Evolutionary conservation across 1,140 invertebrate species (phyloP).

Genomic region (Zaprionus taronus): DNA sequence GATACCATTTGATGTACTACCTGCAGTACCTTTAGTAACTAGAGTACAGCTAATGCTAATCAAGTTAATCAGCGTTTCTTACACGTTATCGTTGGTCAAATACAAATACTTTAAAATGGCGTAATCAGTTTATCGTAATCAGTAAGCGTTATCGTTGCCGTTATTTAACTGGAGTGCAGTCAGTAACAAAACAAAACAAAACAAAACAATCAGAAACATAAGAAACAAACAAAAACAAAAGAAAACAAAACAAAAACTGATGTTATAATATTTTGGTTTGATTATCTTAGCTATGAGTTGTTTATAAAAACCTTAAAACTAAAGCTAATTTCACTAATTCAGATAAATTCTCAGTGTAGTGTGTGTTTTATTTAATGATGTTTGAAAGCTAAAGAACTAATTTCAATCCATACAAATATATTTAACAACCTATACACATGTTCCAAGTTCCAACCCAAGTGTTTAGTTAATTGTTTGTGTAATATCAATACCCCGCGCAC

Average conservation of each 20-base stretch:
- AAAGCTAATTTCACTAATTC: conserved; percentile 78
- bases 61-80: conserved; percentile 62
- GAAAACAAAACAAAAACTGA: conserved; percentile 4
- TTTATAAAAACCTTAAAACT: conserved; percentile 55
- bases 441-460: conserved; percentile 62
- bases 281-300: conserved; percentile 64
- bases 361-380: conserved; percentile 74
- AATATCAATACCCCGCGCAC: conserved; percentile 62
- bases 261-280: conserved; percentile 55
- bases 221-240: conserved; percentile 1
- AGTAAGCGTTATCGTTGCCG: conserved; percentile 65
- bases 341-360: conserved; percentile 72
- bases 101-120: conserved; percentile 21
- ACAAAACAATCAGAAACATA: conserved; percentile 33
- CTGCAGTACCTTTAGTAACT: conserved; percentile 41
- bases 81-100: conserved; percentile 51
- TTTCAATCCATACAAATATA: conserved; percentile 44
- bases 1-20: conserved; percentile 22
- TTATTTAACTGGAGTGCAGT: conserved; percentile 70
- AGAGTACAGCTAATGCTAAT: conserved; percentile 67
- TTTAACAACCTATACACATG: conserved; percentile 83
- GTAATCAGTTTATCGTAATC: conserved; percentile 59
- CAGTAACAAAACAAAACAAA: conserved; percentile 60
- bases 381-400: conserved; percentile 54
- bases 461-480: conserved; percentile 53